phyloP scores from a whole-genome alignment of 1,140 invertebrate species.

The Drosophila ogumai region DNA sequence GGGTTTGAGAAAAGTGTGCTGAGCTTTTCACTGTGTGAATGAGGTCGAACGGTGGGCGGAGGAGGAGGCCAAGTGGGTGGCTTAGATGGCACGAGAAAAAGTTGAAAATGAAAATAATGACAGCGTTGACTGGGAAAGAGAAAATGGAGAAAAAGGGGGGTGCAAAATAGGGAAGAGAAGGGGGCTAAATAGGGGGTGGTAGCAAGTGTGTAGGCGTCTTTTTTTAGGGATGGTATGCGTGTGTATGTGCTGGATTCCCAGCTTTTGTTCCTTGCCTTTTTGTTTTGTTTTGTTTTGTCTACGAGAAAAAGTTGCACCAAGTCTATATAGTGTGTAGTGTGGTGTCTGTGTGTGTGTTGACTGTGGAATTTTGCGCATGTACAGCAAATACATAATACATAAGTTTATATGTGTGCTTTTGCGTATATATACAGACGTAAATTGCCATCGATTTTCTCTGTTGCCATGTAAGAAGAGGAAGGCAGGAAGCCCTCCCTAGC shows the following conservation, averaged over 20 bases:
- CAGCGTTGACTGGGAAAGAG: constrained; percentile 54
- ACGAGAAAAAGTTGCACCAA: constrained; percentile 50
- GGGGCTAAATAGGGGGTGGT: constrained; percentile 17
- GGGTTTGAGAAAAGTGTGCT: constrained; percentile 27
- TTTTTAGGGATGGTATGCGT: constrained; percentile 6
- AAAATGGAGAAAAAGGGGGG: constrained; percentile 27
- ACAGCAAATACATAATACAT: constrained; percentile 76
- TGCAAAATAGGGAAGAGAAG: constrained; percentile 23
- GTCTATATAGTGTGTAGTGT: constrained; percentile 20
- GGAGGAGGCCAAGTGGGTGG: constrained; percentile 15
- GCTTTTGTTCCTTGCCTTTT: constrained; percentile 28
- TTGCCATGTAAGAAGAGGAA: constrained; percentile 72
- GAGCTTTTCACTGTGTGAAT: constrained; percentile 52
- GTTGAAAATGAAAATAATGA: constrained; percentile 82
- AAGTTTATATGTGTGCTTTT: constrained; percentile 32
- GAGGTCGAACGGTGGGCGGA: constrained; percentile 60
- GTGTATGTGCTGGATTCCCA: constrained; percentile 30
- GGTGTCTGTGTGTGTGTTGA: constrained; percentile 55
- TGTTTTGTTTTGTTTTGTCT: constrained; percentile 57
- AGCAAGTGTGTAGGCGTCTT: constrained; percentile 30
- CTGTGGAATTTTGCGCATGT: constrained; percentile 79
- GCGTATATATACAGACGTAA: constrained; percentile 47
- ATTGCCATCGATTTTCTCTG: constrained; percentile 77
- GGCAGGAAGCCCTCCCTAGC: not conserved
- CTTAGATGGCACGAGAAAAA: constrained; percentile 55